Conservation (phyloP, 1,140 invertebrate species). For the Formica selysi region DNA sequence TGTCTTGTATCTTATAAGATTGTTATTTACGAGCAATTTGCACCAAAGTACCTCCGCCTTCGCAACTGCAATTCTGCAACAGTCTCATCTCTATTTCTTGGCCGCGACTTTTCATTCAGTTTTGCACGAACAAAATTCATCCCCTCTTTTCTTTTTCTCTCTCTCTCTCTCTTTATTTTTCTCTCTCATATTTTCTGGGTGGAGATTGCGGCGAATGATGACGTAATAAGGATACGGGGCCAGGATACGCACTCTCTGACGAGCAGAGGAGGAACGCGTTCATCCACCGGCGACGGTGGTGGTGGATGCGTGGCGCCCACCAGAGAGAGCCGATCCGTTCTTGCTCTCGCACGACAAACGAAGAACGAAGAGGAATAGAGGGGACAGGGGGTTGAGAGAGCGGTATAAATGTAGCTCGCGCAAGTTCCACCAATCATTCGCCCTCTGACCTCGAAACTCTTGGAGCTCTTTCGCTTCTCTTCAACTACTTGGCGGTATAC, state of each 20-base stretch:
- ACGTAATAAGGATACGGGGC: constrained; percentile 60
- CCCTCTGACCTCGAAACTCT: constrained; percentile 81
- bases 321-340: constrained; percentile 50
- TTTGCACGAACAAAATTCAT: constrained; percentile 19
- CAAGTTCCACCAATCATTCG: constrained; percentile 83
- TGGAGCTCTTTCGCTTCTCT: constrained; percentile 63
- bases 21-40: constrained; percentile 27
- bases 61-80: not conserved
- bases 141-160: not conserved
- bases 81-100: not conserved
- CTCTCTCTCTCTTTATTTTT: too few relatives aligned
- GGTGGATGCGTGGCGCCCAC: constrained; percentile 56
- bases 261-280: constrained; percentile 38
- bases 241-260: constrained; percentile 36
- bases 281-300: constrained; percentile 41
- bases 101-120: constrained; percentile 38
- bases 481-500: constrained; percentile 52
- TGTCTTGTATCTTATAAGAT: not conserved
- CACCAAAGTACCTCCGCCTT: not conserved
- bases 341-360: constrained; percentile 64
- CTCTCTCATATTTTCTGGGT: constrained; percentile 49
- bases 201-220: constrained; percentile 49
- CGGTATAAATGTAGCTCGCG: constrained; percentile 82
- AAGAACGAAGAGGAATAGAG: constrained; percentile 42
- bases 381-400: constrained; percentile 34